phyloP scores from a whole-genome alignment of 2,888 invertebrate genomes.

The Heteromyza rotundicornis region DNA sequence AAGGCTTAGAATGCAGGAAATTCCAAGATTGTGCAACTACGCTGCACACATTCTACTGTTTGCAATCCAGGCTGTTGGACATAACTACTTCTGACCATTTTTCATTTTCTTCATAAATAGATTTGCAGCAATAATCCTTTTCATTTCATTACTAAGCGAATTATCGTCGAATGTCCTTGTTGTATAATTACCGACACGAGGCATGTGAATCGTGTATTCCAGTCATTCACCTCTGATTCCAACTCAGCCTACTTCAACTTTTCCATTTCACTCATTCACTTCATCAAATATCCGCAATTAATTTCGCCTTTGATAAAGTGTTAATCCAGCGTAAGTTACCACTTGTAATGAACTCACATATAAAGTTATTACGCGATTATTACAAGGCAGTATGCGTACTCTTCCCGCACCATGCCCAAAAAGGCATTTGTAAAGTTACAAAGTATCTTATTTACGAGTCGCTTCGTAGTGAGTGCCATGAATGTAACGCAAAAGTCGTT shows the following conservation, averaged over 20 bases:
- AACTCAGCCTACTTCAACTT: neutral
- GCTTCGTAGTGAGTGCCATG: neutral
- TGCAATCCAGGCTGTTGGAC: too few relatives aligned
- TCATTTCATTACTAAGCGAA: neutral
- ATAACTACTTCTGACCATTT: too few relatives aligned
- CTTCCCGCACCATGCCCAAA: neutral
- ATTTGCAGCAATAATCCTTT: neutral
- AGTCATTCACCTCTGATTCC: neutral
- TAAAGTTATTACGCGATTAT: constrained; percentile 47
- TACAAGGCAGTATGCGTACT: constrained; percentile 40
- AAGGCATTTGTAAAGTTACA: constrained; percentile 22
- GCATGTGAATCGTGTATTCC: neutral
- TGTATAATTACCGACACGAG: neutral
- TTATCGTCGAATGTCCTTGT: neutral
- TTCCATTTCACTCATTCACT: constrained; percentile 23
- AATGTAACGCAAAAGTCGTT: constrained; percentile 15
- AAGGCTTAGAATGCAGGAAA: too few relatives aligned
- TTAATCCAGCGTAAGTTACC: constrained; percentile 48
- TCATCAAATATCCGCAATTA: constrained; percentile 47
- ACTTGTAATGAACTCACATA: constrained; percentile 36
- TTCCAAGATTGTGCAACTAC: too few relatives aligned
- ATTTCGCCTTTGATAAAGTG: constrained; percentile 45
- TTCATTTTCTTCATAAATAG: neutral
- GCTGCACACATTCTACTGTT: too few relatives aligned
- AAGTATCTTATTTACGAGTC: constrained; percentile 37